These are phyloP conservation scores for Ochropleura plecta DNA, from an alignment of 2,888 invertebrate genomes.

Conservation along the genomic window DNA sequence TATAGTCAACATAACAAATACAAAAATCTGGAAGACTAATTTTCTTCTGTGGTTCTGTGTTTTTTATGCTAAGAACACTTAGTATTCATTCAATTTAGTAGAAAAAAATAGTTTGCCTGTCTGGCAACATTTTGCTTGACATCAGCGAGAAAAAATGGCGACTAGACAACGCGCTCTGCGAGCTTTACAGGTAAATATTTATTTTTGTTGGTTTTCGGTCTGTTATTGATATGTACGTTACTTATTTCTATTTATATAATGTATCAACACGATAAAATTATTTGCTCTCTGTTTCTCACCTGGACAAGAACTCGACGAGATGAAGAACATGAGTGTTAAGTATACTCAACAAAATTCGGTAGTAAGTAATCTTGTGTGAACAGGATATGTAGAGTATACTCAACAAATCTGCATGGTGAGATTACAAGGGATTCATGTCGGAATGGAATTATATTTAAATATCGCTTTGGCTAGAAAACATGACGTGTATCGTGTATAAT, in stretches of 20 bases:
- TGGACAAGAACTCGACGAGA: not conserved
- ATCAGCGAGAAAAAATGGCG: conserved; percentile 3
- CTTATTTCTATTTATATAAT: not conserved
- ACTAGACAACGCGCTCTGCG: not conserved
- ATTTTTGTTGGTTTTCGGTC: not conserved
- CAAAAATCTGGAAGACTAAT: not conserved
- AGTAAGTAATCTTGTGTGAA: no score
- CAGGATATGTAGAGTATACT: no score
- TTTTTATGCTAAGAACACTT: not conserved
- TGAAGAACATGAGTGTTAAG: not conserved
- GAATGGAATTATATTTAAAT: not conserved
- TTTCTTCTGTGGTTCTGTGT: not conserved
- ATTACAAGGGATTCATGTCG: not conserved
- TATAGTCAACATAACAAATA: not conserved
- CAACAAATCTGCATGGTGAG: not conserved
- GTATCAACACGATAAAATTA: not conserved
- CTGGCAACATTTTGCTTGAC: not conserved
- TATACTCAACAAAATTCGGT: no score
- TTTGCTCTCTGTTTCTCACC: not conserved
- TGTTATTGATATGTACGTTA: not conserved
- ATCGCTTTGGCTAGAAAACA: not conserved
- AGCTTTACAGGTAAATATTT: conserved; percentile 2
- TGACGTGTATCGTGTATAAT: no score
- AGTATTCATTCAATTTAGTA: not conserved
- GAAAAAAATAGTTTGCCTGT: not conserved